These are phyloP conservation scores for Trichacis sp. DNA, from an alignment of 2,888 invertebrate species.

Conservation along the genomic window DNA sequence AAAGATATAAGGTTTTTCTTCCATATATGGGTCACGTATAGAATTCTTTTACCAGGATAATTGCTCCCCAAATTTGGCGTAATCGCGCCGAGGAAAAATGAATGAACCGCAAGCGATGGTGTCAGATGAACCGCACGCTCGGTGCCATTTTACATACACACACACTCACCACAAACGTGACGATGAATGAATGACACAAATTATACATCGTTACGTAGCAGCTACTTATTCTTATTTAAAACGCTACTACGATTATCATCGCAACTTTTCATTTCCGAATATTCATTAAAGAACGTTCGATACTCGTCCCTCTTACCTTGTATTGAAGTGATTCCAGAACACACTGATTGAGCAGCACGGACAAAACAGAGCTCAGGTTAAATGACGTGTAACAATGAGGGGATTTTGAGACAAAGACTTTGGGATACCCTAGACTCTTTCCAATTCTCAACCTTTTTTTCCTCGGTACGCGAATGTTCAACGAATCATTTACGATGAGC, in stretches of 20 bases:
- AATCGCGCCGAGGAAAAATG: constrained; percentile 30
- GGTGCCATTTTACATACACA: constrained; percentile 26
- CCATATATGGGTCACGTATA: no score
- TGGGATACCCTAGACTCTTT: no score
- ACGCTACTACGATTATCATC: constrained; percentile 42
- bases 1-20: no score
- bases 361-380: constrained; percentile 75
- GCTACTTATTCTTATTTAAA: constrained; percentile 46
- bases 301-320: constrained; percentile 84
- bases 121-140: constrained; percentile 22
- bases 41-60: no score
- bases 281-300: constrained; percentile 28
- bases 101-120: constrained; percentile 40
- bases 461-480: no score
- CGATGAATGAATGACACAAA: constrained; percentile 54
- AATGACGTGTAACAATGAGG: constrained; percentile 57
- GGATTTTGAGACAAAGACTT: constrained; percentile 34
- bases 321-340: constrained; percentile 99
- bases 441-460: no score
- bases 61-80: no score
- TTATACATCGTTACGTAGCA: constrained; percentile 51
- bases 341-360: constrained; percentile 89
- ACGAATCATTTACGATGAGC: no score
- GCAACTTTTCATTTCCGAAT: constrained; percentile 24
- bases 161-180: constrained; percentile 28